These are phyloP conservation scores for Zeus faber DNA, from an alignment of 2,113 vertebrate genomes.

Conservation along the genomic window DNA sequence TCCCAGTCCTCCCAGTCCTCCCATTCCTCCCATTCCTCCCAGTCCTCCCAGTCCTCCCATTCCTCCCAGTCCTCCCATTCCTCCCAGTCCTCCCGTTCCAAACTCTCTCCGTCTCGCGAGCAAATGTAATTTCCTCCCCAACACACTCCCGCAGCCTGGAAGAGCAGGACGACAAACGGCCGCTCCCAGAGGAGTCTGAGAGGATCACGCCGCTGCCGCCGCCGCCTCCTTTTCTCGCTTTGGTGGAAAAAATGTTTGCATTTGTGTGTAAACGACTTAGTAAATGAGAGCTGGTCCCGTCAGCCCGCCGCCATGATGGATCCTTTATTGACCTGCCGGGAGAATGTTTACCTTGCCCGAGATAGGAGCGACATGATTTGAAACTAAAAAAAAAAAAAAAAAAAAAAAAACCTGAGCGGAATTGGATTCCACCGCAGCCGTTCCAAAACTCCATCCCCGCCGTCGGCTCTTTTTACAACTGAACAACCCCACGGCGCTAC, in stretches of 20 bases:
- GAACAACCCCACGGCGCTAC: too few relatives aligned
- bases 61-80: slow-evolving; percentile 19
- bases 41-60: slow-evolving; percentile 1
- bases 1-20: too few relatives aligned
- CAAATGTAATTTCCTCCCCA: slow-evolving; percentile 44
- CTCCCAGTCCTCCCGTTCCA: slow-evolving; percentile 11
- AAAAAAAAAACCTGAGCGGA: too few relatives aligned
- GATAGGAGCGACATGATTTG: too few relatives aligned
- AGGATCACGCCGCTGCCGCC: slow-evolving; percentile 59
- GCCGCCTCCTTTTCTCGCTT: too few relatives aligned
- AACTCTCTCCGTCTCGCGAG: slow-evolving; percentile 17
- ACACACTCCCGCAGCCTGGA: slow-evolving; percentile 34
- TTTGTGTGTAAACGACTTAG: not conserved
- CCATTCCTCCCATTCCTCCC: too few relatives aligned
- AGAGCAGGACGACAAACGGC: slow-evolving; percentile 56
- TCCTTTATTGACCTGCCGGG: slow-evolving; percentile 46
- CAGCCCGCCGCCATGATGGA: slow-evolving; percentile 54
- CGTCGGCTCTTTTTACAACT: too few relatives aligned
- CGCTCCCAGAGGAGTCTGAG: slow-evolving; percentile 64
- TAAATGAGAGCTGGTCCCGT: slow-evolving; percentile 45
- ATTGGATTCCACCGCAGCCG: too few relatives aligned
- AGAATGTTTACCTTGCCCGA: slow-evolving; percentile 53
- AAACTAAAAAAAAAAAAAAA: too few relatives aligned
- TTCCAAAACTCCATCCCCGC: too few relatives aligned
- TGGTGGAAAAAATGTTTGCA: slow-evolving; percentile 5